phyloP scores from a whole-genome alignment of 1,140 invertebrate genomes.

The Charaxes varanes region DNA sequence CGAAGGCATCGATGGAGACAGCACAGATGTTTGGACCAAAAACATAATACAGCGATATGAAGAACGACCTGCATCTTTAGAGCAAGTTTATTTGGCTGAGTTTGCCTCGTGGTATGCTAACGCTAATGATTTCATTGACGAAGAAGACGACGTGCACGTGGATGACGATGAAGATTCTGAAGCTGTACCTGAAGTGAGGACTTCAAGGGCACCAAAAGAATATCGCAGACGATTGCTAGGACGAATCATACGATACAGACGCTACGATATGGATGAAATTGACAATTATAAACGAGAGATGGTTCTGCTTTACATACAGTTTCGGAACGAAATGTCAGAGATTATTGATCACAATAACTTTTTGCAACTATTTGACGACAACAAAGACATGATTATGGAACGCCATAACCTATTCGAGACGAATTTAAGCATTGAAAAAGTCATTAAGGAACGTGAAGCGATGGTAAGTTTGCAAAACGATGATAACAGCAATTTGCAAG shows the following conservation, averaged over 20 bases:
- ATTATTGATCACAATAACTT: conserved; percentile 44
- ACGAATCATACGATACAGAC: conserved; percentile 44
- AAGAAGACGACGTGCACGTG: conserved; percentile 35
- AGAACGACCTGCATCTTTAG: conserved; percentile 36
- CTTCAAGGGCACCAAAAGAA: conserved; percentile 24
- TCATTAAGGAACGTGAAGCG: conserved; percentile 41
- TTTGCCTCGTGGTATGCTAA: conserved; percentile 46
- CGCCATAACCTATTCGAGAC: conserved; percentile 28
- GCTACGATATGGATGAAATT: conserved; percentile 38
- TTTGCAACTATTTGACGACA: conserved; percentile 38
- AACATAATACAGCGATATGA: conserved; percentile 42
- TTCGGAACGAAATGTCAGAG: conserved; percentile 39
- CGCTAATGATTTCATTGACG: conserved; percentile 18
- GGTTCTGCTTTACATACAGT: conserved; percentile 38
- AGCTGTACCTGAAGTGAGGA: conserved; percentile 25
- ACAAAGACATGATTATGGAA: conserved; percentile 40
- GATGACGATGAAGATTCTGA: conserved; percentile 37
- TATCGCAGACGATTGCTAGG: conserved; percentile 29
- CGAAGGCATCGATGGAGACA: conserved; percentile 31
- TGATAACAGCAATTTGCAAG: too few relatives aligned
- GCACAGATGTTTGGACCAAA: conserved; percentile 40
- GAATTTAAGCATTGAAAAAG: conserved; percentile 37
- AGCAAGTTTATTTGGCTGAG: conserved; percentile 42
- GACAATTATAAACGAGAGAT: conserved; percentile 49
- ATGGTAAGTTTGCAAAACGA: conserved; percentile 14